Conservation (phyloP, 2,113 vertebrate genomes). For the Phoenicopterus ruber region DNA sequence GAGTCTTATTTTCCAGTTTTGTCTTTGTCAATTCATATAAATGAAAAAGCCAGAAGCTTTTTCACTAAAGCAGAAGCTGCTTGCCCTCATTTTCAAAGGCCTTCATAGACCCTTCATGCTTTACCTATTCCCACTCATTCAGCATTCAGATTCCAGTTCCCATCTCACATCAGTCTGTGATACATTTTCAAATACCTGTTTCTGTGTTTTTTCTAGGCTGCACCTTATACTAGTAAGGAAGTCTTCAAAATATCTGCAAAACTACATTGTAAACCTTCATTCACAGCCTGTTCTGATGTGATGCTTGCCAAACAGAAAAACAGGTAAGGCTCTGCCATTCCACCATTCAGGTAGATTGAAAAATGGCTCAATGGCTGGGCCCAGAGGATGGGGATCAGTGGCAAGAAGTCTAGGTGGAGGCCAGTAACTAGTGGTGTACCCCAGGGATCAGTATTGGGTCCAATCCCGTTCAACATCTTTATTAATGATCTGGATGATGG, state of each 20-base stretch:
- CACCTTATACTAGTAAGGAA: not conserved
- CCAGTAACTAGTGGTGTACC: not conserved
- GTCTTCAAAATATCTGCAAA: not conserved
- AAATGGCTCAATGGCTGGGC: not conserved
- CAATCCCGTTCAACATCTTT: not conserved
- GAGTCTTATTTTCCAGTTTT: not conserved
- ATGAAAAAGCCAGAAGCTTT: not conserved
- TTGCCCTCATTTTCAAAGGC: not conserved
- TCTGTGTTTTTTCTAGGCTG: not conserved
- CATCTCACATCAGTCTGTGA: not conserved
- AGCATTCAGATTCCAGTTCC: not conserved
- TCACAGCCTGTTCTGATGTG: not conserved
- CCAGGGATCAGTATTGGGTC: not conserved
- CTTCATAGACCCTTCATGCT: not conserved
- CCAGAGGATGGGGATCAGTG: not conserved
- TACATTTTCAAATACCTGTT: not conserved
- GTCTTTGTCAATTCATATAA: not conserved
- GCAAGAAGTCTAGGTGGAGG: not conserved
- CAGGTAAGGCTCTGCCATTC: accelerated
- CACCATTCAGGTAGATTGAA: not conserved
- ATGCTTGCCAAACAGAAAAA: not conserved
- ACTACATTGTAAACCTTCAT: not conserved
- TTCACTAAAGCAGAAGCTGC: not conserved
- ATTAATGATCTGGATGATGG: not conserved
- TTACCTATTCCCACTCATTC: not conserved